Evolutionary conservation across 2,888 invertebrate genomes (phyloP).

Genomic region (Tetragnatha montana): DNA sequence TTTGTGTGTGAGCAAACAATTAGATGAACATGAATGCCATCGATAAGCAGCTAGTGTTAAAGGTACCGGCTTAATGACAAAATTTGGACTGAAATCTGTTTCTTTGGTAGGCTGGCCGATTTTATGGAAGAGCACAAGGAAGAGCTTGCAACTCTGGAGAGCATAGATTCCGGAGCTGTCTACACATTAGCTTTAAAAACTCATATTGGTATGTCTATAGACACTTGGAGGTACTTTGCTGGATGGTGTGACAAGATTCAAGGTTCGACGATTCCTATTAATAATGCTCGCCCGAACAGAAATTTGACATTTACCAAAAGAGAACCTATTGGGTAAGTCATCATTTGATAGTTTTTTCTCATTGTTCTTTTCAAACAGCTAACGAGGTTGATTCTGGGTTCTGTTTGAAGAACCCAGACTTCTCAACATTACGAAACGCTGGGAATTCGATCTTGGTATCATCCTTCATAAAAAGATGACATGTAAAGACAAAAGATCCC

Average conservation of each 20-base stretch:
- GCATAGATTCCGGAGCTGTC: constrained; percentile 95
- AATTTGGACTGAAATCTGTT: not conserved
- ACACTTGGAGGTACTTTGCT: constrained; percentile 91
- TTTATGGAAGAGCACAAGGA: constrained; percentile 96
- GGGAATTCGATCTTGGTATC: too few relatives aligned
- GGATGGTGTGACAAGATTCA: constrained; percentile 92
- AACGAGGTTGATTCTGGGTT: too few relatives aligned
- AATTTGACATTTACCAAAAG: constrained; percentile 91
- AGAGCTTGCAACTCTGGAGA: constrained; percentile 95
- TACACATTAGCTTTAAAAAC: constrained; percentile 97
- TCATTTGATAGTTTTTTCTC: too few relatives aligned
- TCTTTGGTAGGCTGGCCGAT: constrained; percentile 85
- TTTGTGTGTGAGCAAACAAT: too few relatives aligned
- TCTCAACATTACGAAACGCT: too few relatives aligned
- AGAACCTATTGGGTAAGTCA: constrained; percentile 90
- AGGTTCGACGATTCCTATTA: constrained; percentile 86
- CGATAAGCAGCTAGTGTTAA: not conserved
- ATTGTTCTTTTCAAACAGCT: too few relatives aligned
- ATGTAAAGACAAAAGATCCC: too few relatives aligned
- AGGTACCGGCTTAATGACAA: not conserved
- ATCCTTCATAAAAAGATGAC: too few relatives aligned
- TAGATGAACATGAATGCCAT: not conserved
- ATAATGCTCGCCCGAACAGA: constrained; percentile 80
- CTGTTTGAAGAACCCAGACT: too few relatives aligned
- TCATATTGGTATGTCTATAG: constrained; percentile 98